Base-by-base conservation (phyloP, 2,797 vertebrate species). In the Yasuhikotakia modesta region DNA sequence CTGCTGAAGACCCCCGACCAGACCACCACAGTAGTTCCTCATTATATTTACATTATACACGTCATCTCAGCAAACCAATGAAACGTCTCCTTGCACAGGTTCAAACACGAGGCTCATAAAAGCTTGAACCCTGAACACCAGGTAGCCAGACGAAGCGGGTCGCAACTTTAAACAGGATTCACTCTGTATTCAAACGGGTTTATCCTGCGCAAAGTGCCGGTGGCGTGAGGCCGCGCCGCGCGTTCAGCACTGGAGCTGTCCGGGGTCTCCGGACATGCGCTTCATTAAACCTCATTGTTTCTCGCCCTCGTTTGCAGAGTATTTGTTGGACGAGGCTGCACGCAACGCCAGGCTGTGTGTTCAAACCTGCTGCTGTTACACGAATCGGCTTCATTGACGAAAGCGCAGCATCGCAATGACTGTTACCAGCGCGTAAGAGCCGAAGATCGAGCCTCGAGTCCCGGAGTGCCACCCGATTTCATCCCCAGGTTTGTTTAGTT, bases 231-330 rank as follows among this genome's bases (percentile, higher is more conserved):
- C n/a, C n/a, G n/a, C n/a, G n/a, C n/a, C n/a, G n/a, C 86, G 86
- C 86, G 86, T 92, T 94, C 93, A 93, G 93, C 89, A 94, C 93
- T 63, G 91, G 92, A 91, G 90, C 93, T 94, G 92, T 94, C 91
- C 86, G 81, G 63, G 12, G 35, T 79, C 24, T 22, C 45, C 46
- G 52, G 27, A 35, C 46, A 32, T 24, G 21, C 10, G 53, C 72
- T 32, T 68, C 30, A 22, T 43, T 58, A 64, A 78, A 30, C 66
- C 21, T 57, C 50, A 21, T 22, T 22, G 11, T 45, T 70, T 78
- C 32, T 76, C 3, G 27, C 5, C 39, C 24, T 58, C 68, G 24
- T 22, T 11, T 67, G 72, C 21, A 55, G 72, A 48, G 32, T 60
- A 52, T 73, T 53, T 63, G 50, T 45, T 27, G 43, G 43, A 57